A percentile compares a stretch with the other conserved stretches of the same genome.
Evolutionary conservation across 2,888 invertebrate genomes (phyloP).

Genomic region (Lithosia quadra): DNA sequence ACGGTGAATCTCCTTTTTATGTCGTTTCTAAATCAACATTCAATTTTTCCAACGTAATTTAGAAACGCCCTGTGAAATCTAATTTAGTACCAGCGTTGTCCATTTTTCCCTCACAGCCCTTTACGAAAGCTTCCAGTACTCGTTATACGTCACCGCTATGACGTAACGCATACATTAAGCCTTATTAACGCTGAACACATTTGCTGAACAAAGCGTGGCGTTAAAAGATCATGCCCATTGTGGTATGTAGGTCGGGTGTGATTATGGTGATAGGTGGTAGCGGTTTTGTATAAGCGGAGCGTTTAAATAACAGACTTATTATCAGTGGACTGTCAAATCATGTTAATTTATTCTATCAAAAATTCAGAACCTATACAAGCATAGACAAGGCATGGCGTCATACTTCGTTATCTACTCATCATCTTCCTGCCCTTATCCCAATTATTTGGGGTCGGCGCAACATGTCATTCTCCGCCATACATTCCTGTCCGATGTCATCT

Average conservation of each 20-base stretch:
- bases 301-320: no score
- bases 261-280: conserved; percentile 34
- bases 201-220: conserved; percentile 67
- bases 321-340: no score
- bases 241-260: conserved; percentile 60
- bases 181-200: conserved; percentile 63
- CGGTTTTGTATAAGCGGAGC: conserved; percentile 43
- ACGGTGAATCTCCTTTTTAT: no score
- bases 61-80: neutral
- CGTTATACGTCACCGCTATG: conserved; percentile 36
- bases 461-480: no score
- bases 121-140: conserved; percentile 7
- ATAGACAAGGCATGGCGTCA: no score
- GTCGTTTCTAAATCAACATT: neutral
- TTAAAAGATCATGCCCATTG: conserved; percentile 75
- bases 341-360: no score
- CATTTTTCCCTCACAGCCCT: conserved; percentile 8
- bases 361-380: no score
- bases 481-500: no score
- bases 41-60: neutral
- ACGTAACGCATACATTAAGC: conserved; percentile 59
- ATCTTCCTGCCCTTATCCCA: no score
- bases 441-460: no score
- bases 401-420: no score
- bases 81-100: conserved; percentile 9